Percentiles rank a stretch among this genome's conserved stretches.
Conservation (phyloP, 1,140 invertebrate species). For the Pentalonia nigronervosa region DNA sequence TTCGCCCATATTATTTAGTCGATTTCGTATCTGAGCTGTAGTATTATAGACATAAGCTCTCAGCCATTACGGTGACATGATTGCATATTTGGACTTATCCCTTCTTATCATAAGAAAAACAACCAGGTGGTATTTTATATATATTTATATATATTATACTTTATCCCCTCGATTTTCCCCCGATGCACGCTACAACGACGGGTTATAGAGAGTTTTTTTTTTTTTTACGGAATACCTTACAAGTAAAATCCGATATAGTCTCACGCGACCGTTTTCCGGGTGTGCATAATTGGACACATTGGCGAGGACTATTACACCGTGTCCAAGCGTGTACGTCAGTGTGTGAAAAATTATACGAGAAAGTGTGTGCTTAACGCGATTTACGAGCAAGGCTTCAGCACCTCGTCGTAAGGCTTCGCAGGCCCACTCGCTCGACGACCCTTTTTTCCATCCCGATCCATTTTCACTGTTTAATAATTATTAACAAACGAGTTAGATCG, state of each 20-base stretch:
- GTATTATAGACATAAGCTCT: conserved; percentile 9
- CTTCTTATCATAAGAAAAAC: conserved; percentile 45
- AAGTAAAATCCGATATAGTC: conserved; percentile 40
- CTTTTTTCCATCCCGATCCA: not conserved
- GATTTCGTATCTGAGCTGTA: not conserved
- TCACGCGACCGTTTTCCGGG: conserved; percentile 13
- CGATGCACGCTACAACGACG: not conserved
- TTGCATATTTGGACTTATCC: conserved; percentile 56
- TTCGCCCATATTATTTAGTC: not conserved
- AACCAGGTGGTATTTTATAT: not conserved
- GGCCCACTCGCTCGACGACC: not conserved
- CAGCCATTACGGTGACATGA: conserved; percentile 31
- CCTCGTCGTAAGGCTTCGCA: conserved; percentile 37
- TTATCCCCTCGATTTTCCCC: not conserved
- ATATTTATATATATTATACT: not conserved
- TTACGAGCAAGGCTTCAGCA: conserved; percentile 47
- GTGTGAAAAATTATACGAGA: conserved; percentile 47
- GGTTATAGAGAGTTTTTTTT: not conserved
- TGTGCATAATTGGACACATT: not conserved
- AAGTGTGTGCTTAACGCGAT: conserved; percentile 49
- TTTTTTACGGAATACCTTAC: conserved; percentile 6
- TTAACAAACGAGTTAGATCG: not conserved
- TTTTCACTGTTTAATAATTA: conserved; percentile 2
- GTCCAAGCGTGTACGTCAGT: not conserved
- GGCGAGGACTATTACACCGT: not conserved